phyloP scores from a whole-genome alignment of 2,113 vertebrate genomes.

The Gadus macrocephalus region DNA sequence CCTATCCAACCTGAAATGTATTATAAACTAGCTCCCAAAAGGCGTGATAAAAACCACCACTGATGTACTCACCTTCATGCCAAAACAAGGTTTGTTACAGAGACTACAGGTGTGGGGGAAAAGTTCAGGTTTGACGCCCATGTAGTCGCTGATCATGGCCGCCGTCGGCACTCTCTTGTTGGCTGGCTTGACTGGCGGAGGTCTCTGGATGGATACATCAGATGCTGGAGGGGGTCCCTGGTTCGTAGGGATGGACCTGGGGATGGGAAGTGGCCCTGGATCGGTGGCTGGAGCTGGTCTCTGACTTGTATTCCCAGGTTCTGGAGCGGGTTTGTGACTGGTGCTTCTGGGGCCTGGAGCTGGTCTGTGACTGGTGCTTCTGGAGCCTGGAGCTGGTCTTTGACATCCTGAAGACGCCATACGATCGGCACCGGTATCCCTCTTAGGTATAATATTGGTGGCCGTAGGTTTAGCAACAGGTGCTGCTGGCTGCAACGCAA shows the following conservation, averaged over 20 bases:
- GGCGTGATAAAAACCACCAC: too few species aligned
- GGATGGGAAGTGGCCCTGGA: neutral
- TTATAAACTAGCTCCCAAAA: too few species aligned
- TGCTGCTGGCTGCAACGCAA: neutral
- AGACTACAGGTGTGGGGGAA: conserved; percentile 97
- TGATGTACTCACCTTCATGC: conserved; percentile 88
- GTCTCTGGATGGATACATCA: neutral
- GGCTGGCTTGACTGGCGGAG: neutral
- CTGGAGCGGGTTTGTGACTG: too few species aligned
- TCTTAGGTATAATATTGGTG: neutral
- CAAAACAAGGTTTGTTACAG: conserved; percentile 90
- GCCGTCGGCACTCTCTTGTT: conserved; percentile 65
- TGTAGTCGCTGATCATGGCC: conserved; percentile 93
- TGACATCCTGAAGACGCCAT: neutral
- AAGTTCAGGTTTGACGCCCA: conserved; percentile 82
- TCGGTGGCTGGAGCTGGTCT: neutral
- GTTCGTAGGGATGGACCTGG: neutral
- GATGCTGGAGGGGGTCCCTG: neutral
- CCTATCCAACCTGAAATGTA: too few species aligned
- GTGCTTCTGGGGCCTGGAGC: neutral
- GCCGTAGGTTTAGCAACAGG: neutral
- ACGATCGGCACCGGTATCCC: too few species aligned
- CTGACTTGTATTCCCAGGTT: too few species aligned
- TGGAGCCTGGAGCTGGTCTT: neutral
- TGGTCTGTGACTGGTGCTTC: neutral